Base-by-base conservation (phyloP, 2,888 invertebrate genomes). In the Electrophaes corylata region DNA sequence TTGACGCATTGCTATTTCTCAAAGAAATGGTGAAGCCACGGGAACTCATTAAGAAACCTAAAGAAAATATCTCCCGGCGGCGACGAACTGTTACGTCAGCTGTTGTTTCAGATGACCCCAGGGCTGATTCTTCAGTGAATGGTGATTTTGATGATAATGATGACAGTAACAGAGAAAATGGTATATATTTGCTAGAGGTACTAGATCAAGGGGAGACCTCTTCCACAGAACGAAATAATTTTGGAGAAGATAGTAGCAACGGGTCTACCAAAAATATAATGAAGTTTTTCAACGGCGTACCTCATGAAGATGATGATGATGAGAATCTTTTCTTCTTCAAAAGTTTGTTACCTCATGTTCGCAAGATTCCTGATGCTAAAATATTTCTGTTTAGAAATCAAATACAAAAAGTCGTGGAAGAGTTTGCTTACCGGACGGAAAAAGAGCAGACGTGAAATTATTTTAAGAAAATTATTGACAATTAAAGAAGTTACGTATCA, bases 11-110 rank as follows among this genome's bases (percentile, higher is more conserved):
- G 35, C 48, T 59, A 11, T 67, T 65, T 53, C 50, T 67, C 11
- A 67, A 63, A 60, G 63, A 61, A 23, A 56, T 65, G 41, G 53
- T 67, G 18, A 67, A 63, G 49, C 55, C 66, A 19, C 57, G 66
- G 23, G 53, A 35, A 43, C 49, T 53, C 4, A 33, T 45, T 5
- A 58, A 40, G 19, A 58, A 45, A 45, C 20, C 43, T n/a, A 53
- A 53, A 20, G 23, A 45, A 29, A 31, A 45, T n/a, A 23, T 11
- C 12, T 11, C n/a, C 8, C 48, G 52, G n/a, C 41, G 37, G 6
- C 37, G 48, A 3, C 19, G 33, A 8, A 52, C 57, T 10, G 39
- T 53, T 6, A n/a, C 53, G n/a, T 53, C 58, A 26, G 35, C 39
- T n/a, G 49, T 16, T 8, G 37, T 31, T 14, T 49, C 53, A 2